phyloP scores from a whole-genome alignment of 1,140 invertebrate species.

The Drosophila elegans region DNA sequence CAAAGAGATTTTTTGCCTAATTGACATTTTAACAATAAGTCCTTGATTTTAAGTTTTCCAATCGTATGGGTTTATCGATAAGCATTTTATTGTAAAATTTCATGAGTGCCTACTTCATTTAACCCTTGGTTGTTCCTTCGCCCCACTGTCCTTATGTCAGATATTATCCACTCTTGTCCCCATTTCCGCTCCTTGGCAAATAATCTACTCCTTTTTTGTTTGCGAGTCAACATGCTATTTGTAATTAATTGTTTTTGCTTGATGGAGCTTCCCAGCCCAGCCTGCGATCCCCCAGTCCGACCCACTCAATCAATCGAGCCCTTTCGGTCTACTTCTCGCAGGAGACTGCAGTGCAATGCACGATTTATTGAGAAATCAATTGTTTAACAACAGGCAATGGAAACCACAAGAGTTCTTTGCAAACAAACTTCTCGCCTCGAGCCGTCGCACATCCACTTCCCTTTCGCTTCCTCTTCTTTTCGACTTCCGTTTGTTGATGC shows the following conservation, averaged over 20 bases:
- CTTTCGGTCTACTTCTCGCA: constrained; percentile 45
- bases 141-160: constrained; percentile 24
- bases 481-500: constrained; percentile 71
- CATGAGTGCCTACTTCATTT: neutral
- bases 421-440: constrained; percentile 83
- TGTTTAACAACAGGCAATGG: constrained; percentile 83
- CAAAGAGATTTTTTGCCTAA: too few relatives aligned
- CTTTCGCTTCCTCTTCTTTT: constrained; percentile 17
- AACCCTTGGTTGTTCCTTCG: too few relatives aligned
- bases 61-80: too few relatives aligned
- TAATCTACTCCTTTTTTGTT: constrained; percentile 62
- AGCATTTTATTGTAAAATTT: too few relatives aligned
- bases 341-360: constrained; percentile 68
- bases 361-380: constrained; percentile 83
- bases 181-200: constrained; percentile 28
- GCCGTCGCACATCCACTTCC: constrained; percentile 45
- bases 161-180: neutral
- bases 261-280: constrained; percentile 47
- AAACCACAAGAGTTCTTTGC: constrained; percentile 83
- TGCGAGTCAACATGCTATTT: constrained; percentile 81
- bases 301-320: constrained; percentile 47
- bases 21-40: too few relatives aligned
- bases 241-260: constrained; percentile 81
- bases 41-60: too few relatives aligned
- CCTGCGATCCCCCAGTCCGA: neutral